These are phyloP conservation scores for Melanotaenia nigrans DNA, from an alignment of 2,797 vertebrate genomes.

Conservation along the genomic window DNA sequence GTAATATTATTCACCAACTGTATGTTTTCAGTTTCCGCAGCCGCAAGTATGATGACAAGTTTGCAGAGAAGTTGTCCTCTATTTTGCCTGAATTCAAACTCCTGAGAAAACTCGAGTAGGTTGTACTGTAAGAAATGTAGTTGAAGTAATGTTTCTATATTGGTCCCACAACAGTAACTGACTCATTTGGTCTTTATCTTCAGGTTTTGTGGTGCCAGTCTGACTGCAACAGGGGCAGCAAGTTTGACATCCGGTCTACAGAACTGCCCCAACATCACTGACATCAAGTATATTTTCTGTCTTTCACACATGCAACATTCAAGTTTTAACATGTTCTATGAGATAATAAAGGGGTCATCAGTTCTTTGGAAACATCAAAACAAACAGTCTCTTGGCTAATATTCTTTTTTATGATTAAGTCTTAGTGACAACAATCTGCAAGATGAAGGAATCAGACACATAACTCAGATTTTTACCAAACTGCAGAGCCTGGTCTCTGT, in stretches of 20 bases:
- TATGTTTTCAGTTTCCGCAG: slow-evolving; percentile 85
- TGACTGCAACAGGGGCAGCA: slow-evolving; percentile 82
- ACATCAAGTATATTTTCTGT: slow-evolving; percentile 83
- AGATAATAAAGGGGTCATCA: not conserved
- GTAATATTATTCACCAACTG: not conserved
- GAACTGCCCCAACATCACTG: slow-evolving; percentile 82
- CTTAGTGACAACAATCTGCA: slow-evolving; percentile 87
- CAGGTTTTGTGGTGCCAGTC: slow-evolving; percentile 84
- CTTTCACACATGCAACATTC: not conserved
- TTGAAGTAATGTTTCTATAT: not conserved
- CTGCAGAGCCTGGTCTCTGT: slow-evolving; percentile 80
- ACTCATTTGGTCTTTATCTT: slow-evolving; percentile 22
- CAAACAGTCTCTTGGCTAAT: not conserved
- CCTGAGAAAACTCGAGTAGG: slow-evolving; percentile 88
- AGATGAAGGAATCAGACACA: slow-evolving; percentile 73
- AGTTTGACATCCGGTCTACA: slow-evolving; percentile 80
- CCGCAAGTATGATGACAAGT: slow-evolving; percentile 86
- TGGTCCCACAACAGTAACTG: not conserved
- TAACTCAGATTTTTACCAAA: slow-evolving; percentile 74
- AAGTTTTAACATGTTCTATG: no score
- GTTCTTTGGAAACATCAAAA: no score
- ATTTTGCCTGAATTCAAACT: slow-evolving; percentile 77
- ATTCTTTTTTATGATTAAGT: slow-evolving; percentile 66
- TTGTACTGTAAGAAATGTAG: not conserved
- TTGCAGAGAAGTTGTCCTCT: slow-evolving; percentile 86